Conservation (phyloP, 2,888 invertebrate species). For the Myopa tessellatipennis region DNA sequence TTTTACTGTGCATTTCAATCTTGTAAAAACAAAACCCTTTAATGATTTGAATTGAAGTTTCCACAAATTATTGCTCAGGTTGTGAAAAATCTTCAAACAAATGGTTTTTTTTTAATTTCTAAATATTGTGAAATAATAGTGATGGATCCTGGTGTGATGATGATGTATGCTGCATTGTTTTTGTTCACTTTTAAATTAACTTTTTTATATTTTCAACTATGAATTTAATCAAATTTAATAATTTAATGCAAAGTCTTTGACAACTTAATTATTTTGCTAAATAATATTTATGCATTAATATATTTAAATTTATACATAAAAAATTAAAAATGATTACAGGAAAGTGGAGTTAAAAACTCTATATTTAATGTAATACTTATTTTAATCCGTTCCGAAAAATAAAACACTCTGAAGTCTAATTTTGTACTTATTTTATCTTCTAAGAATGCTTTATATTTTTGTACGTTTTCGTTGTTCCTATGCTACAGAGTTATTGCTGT, state of each 20-base stretch:
- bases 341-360: too few species aligned
- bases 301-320: background rate
- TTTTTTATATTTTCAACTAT: background rate
- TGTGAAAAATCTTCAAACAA: conserved; percentile 58
- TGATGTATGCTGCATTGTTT: conserved; percentile 41
- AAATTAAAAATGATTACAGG: too few species aligned
- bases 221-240: background rate
- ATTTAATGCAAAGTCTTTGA: background rate
- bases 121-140: conserved; percentile 25
- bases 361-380: background rate
- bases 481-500: too few species aligned
- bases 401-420: background rate
- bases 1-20: conserved; percentile 2
- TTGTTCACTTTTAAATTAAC: conserved; percentile 31
- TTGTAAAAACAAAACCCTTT: background rate
- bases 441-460: too few species aligned
- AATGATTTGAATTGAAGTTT: conserved; percentile 2
- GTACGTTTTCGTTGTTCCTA: too few species aligned
- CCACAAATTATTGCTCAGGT: conserved; percentile 62
- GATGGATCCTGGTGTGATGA: conserved; percentile 33
- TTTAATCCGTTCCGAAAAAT: background rate
- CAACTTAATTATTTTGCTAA: background rate
- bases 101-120: conserved; percentile 25
- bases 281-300: background rate
- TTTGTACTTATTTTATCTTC: background rate